Evolutionary conservation across 2,113 vertebrate species (phyloP).

Genomic region (Agapornis roseicollis): DNA sequence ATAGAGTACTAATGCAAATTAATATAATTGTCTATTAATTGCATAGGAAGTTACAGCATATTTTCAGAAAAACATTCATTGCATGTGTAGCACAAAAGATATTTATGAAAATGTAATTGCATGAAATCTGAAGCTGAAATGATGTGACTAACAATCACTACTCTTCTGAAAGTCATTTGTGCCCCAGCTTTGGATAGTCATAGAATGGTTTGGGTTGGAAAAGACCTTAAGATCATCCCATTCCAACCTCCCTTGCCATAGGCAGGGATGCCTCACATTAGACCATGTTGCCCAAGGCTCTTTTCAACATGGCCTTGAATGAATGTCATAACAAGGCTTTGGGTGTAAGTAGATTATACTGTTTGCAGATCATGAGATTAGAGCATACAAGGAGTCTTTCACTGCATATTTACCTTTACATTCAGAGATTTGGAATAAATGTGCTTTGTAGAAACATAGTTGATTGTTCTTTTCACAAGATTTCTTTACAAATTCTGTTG

Average conservation of each 20-base stretch:
- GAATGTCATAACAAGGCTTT: neutral
- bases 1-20: neutral
- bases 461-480: neutral
- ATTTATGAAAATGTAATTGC: constrained; percentile 5
- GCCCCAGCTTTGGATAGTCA: neutral
- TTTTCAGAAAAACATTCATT: neutral
- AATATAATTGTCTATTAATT: neutral
- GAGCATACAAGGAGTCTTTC: neutral
- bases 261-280: neutral
- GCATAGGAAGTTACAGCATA: neutral
- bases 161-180: neutral
- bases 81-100: neutral
- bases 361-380: neutral
- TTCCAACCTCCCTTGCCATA: neutral
- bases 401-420: neutral
- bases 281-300: neutral
- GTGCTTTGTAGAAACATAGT: neutral
- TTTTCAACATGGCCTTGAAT: neutral
- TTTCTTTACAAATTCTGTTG: constrained; percentile 25
- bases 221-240: neutral
- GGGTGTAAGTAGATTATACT: neutral
- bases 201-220: neutral
- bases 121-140: neutral
- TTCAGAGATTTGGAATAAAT: neutral
- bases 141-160: neutral